Conservation (phyloP, 2,888 invertebrate genomes). For the Campopleginae sp. region DNA sequence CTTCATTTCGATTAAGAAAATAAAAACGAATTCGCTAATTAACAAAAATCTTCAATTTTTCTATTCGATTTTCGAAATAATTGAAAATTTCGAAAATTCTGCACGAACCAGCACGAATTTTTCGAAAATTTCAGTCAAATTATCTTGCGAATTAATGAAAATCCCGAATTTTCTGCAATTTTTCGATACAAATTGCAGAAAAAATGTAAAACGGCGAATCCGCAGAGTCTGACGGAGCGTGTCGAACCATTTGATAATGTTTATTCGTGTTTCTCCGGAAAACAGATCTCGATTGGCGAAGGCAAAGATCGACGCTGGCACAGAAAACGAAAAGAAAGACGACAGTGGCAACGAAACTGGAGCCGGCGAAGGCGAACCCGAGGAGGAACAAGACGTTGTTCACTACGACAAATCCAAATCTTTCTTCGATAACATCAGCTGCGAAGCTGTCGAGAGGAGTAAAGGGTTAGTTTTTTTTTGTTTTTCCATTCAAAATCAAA, state of each 20-base stretch:
- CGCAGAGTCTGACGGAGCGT: too few species aligned
- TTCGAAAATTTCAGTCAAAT: too few species aligned
- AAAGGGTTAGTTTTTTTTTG: constrained; percentile 88
- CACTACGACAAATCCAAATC: constrained; percentile 98
- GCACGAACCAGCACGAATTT: too few species aligned
- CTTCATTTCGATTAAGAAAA: neutral
- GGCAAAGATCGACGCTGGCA: constrained; percentile 89
- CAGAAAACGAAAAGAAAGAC: constrained; percentile 91
- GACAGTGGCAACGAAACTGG: constrained; percentile 96
- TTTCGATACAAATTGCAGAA: too few species aligned
- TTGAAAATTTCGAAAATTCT: too few species aligned
- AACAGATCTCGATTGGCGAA: constrained; percentile 91
- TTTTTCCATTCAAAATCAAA: too few species aligned
- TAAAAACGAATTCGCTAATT: neutral
- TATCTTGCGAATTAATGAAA: too few species aligned
- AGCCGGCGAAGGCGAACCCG: constrained; percentile 92
- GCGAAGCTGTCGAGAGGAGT: constrained; percentile 97
- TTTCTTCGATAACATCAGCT: constrained; percentile 99
- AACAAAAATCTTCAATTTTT: neutral
- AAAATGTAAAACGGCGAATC: too few species aligned
- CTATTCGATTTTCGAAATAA: too few species aligned
- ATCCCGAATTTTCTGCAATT: too few species aligned
- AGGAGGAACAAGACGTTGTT: constrained; percentile 88
- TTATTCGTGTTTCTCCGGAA: neutral
- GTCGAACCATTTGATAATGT: too few species aligned